Base-by-base conservation (phyloP, 2,113 vertebrate genomes). In the Calyptomena viridis region DNA sequence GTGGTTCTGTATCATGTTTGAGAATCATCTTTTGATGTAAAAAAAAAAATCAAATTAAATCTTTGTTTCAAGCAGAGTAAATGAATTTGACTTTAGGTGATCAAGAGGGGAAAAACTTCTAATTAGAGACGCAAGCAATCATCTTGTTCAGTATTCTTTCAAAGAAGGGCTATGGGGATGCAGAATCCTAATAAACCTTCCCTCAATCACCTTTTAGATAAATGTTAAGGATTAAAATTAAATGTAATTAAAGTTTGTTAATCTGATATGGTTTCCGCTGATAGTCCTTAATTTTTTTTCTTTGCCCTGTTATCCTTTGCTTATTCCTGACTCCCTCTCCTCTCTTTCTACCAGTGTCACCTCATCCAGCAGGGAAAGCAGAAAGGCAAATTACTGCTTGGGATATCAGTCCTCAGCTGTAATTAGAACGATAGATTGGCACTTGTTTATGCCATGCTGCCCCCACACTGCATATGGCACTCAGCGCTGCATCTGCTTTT, bases 31-130 rank as follows among this genome's bases (percentile, higher is more conserved):
- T 97, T 78, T 89, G 94, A 96, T 96, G 96, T 42, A 75, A 90
- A 55, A 62, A 93, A 84, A 78, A 94, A 93, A 96, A 96, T 96
- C 96, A 97, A 98, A 98, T 98, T 98, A 98, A 97, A 98, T 95
- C 96, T 95, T 97, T 97, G 96, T 96, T 97, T 98, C 94, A 96
- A 98, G 97, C 97, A 92, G 90, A 97, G 97, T 97, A 98, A 98
- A 98, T 98, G 97, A 98, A 98, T 98, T 97, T 97, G 97, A 98
- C 97, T 98, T 97, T 96, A 97, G 97, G 96, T 97, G 97, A 98
- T 97, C 95, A 97, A 97, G 96, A 96, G 95, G 79, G 96, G 95
- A 62, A 96, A 97, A 97, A 96, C 96, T 97, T 97, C 97, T 98
- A 98, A 98, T 98, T 98, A 98, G 97, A 97, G 94, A 97, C 15